Evolutionary conservation across 2,888 invertebrate species (phyloP), one percentile per base, ranked within the genome.

Genomic region (Heteromurus nitidus): DNA sequence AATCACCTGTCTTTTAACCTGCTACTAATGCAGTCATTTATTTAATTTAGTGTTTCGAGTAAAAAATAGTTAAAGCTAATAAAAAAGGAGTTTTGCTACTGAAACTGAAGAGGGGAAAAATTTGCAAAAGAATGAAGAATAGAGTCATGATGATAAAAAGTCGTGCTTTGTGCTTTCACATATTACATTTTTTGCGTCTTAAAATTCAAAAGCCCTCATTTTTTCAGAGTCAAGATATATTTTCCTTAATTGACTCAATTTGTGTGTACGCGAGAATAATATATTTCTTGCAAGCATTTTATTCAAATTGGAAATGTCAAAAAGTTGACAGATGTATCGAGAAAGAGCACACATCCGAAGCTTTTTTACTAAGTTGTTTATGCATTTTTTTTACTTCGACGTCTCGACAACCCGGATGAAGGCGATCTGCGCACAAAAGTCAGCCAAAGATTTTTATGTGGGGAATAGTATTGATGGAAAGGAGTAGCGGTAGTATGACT

Each of bases 301-400:
- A 31, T 60, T 76, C 68, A 68, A 76, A 76, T 75, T 68, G 76
- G 60, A 76, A 68, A 68, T 68, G 76, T 68, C 68, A 76, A 50
- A 31, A 44, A n/a, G 18, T 31, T 76, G 76, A 76, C 76, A 76
- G 76, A 31, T 68, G 62, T 47, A 76, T 68, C 60, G 60, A 36
- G 13, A 58, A 58, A 58, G 26, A n/a, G 22, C 24, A n/a, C 11
- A n/a, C 50, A n/a, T 9, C 18, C 18, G 13, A 13, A 36, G 13
- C 7, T 36, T 36, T 13, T 50, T 50, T 13, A 13, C n/a, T 50
- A 50, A 3, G 50, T 47, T 50, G 36, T 64, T 50, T 50, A 47
- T 47, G 42, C 22, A 22, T 44, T 22, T 31, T 72, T 72, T 55
- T n/a, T 7, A 47, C 13, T 26, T 18, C 28, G 22, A 28, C 3